Conservation (phyloP, 2,888 invertebrate genomes). For the Eupeodes luniger region DNA sequence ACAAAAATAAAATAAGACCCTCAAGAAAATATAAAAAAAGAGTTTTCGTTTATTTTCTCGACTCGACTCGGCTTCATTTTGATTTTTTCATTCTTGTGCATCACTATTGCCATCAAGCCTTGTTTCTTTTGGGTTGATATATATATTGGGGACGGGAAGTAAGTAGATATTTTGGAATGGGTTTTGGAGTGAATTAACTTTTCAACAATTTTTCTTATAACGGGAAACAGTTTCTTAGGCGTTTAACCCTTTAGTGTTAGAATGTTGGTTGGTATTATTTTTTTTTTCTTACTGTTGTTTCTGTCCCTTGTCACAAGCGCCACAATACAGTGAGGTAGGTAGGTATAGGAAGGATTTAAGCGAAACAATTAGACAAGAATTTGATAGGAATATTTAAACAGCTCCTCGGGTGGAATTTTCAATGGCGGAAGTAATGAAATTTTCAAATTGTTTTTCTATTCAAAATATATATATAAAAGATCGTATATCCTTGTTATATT, state of each 20-base stretch:
- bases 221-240: conserved; percentile 7
- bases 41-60: conserved; percentile 35
- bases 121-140: not conserved
- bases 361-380: conserved; percentile 67
- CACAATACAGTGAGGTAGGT: not conserved
- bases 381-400: conserved; percentile 64
- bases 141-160: no score
- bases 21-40: not conserved
- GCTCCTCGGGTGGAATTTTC: conserved; percentile 30
- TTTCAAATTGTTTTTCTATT: conserved; percentile 40
- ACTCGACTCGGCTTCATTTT: conserved; percentile 36
- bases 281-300: no score
- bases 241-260: conserved; percentile 49
- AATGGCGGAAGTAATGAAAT: conserved; percentile 35
- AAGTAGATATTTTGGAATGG: not conserved
- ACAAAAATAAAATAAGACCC: conserved; percentile 13
- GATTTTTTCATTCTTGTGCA: conserved; percentile 31
- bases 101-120: not conserved
- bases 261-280: not conserved
- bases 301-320: conserved; percentile 14
- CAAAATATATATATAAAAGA: not conserved
- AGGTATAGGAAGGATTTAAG: conserved; percentile 29
- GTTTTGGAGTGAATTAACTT: conserved; percentile 68
- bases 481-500: not conserved
- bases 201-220: conserved; percentile 65